Conservation (phyloP, 1,140 invertebrate species). For the Nebria ingens region DNA sequence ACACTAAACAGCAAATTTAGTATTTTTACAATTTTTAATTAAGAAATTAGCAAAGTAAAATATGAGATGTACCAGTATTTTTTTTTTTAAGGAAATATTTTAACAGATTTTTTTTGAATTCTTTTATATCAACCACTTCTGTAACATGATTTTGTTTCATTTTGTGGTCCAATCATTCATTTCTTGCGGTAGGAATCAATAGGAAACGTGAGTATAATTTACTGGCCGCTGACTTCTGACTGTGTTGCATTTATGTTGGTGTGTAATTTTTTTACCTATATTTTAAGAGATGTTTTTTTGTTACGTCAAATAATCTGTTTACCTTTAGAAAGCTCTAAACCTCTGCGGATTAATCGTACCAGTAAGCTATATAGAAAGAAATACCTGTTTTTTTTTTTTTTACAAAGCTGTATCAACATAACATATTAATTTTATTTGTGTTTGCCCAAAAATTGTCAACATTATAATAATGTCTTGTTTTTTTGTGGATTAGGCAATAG, state of each 20-base stretch:
- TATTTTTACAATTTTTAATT: too few species aligned
- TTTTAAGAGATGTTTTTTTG: not conserved
- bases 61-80: too few species aligned
- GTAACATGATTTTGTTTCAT: conserved; percentile 6
- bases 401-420: not conserved
- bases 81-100: too few species aligned
- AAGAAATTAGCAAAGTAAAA: too few species aligned
- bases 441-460: too few species aligned
- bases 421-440: not conserved
- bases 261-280: conserved; percentile 5
- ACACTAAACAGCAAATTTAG: too few species aligned
- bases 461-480: not conserved
- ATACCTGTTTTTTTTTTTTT: not conserved
- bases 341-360: not conserved
- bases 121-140: too few species aligned
- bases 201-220: conserved; percentile 32
- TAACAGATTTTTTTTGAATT: too few species aligned
- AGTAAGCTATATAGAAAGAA: conserved; percentile 6
- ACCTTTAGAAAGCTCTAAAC: not conserved
- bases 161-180: conserved; percentile 17
- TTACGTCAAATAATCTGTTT: not conserved
- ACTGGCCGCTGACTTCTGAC: conserved; percentile 15
- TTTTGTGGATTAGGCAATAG: conserved; percentile 47
- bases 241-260: conserved; percentile 23
- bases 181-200: conserved; percentile 31